These are phyloP conservation scores for Semnopithecus entellus DNA, from an alignment of 2,113 vertebrate species.

Conservation along the genomic window DNA sequence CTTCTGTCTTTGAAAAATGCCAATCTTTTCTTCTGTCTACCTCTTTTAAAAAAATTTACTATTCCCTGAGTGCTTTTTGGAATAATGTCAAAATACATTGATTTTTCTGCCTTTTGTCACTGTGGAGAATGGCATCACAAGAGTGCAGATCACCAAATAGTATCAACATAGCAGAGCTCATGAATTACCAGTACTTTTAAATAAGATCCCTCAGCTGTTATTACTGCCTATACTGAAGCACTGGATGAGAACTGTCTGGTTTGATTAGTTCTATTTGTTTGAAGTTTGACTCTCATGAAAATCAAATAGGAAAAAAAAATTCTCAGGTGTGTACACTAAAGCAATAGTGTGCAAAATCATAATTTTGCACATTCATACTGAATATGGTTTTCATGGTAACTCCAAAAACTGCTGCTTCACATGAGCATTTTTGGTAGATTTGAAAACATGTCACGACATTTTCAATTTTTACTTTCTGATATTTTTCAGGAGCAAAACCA, in stretches of 20 bases:
- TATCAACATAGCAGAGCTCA: background rate
- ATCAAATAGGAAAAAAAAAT: slow-evolving; percentile 9
- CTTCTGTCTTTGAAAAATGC: slow-evolving; percentile 34
- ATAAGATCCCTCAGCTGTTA: background rate
- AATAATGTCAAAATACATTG: slow-evolving; percentile 57
- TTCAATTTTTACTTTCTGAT: slow-evolving; percentile 51
- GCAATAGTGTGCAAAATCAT: background rate
- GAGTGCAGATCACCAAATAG: slow-evolving; percentile 18
- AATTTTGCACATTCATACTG: background rate
- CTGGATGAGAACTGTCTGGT: background rate
- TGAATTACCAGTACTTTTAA: slow-evolving; percentile 25
- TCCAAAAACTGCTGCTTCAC: slow-evolving; percentile 21
- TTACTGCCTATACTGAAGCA: background rate
- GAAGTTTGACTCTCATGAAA: slow-evolving; percentile 50
- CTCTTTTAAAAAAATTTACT: slow-evolving; percentile 49
- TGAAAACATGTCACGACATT: slow-evolving; percentile 44
- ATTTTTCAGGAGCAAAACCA: slow-evolving; percentile 42
- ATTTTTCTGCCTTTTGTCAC: slow-evolving; percentile 63
- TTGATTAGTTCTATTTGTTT: slow-evolving; percentile 47
- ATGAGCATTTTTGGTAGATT: slow-evolving; percentile 32
- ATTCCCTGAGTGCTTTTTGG: slow-evolving; percentile 50
- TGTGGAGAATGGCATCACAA: slow-evolving; percentile 45
- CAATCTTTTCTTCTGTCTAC: background rate
- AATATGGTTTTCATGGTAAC: background rate
- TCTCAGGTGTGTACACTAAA: background rate